A percentile compares a stretch with the other conserved stretches of the same genome.
Conservation (phyloP, 2,113 vertebrate genomes). For the Chroicocephalus ridibundus region DNA sequence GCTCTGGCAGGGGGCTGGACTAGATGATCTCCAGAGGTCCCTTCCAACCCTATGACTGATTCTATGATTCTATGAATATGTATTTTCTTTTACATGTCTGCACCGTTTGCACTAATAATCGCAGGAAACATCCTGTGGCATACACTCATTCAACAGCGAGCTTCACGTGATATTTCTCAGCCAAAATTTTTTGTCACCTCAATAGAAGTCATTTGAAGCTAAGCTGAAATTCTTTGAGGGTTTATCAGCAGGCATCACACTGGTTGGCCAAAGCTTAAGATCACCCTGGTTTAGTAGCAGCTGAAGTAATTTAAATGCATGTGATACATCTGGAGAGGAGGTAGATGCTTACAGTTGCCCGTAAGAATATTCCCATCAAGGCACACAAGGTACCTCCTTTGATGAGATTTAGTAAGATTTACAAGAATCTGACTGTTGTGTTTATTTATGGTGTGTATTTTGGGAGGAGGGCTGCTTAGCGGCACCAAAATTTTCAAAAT, state of each 20-base stretch:
- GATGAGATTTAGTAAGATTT: not conserved
- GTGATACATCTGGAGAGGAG: not conserved
- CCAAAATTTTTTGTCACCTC: not conserved
- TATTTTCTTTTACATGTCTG: not conserved
- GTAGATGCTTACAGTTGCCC: not conserved
- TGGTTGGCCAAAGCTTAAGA: not conserved
- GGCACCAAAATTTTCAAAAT: not conserved
- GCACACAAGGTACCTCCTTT: not conserved
- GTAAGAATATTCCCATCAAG: not conserved
- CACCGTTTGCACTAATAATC: not conserved
- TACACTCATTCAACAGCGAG: not conserved
- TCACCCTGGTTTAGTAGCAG: not conserved
- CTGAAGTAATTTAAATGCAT: not conserved
- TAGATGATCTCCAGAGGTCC: no score
- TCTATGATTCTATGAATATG: not conserved
- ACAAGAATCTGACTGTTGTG: not conserved
- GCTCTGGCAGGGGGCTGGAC: no score
- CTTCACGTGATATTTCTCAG: not conserved
- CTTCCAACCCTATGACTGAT: no score
- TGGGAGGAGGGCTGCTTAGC: not conserved
- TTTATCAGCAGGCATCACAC: not conserved
- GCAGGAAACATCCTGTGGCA: not conserved
- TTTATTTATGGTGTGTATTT: not conserved
- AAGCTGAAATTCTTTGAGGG: not conserved
- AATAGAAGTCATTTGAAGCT: not conserved